Conservation (phyloP, 2,113 vertebrate species). For the Nansenia antarctica region DNA sequence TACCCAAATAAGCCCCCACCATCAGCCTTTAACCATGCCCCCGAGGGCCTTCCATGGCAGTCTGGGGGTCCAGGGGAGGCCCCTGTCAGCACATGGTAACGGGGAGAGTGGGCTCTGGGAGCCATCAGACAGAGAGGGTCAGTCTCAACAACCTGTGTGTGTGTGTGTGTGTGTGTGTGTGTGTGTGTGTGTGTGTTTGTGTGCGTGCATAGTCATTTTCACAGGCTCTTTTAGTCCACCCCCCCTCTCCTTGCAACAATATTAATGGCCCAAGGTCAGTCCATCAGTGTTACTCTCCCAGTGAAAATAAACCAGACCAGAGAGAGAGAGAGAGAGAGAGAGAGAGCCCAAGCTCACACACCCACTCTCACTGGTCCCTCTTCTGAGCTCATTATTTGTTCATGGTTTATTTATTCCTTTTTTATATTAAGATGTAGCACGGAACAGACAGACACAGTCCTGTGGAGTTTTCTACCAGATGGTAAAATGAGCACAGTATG, state of each 20-base stretch:
- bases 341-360: slow-evolving; percentile 14
- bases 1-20: slow-evolving; percentile 15
- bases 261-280: slow-evolving; percentile 59
- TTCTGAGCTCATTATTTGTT: slow-evolving; percentile 31
- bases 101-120: slow-evolving; percentile 16
- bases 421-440: slow-evolving; percentile 19
- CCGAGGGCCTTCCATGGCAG: slow-evolving; percentile 4
- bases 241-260: slow-evolving; percentile 22
- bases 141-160: slow-evolving; percentile 16
- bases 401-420: slow-evolving; percentile 34
- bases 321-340: slow-evolving; percentile 30
- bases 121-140: slow-evolving; percentile 12
- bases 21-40: not conserved
- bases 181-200: slow-evolving; percentile 15
- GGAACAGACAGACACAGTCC: slow-evolving; percentile 9
- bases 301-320: slow-evolving; percentile 59
- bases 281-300: slow-evolving; percentile 40
- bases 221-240: slow-evolving; percentile 21
- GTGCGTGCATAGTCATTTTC: slow-evolving; percentile 6
- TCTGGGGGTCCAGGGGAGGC: not conserved
- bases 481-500: not conserved
- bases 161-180: slow-evolving; percentile 18
- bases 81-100: slow-evolving; percentile 8
- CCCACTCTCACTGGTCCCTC: slow-evolving; percentile 26
- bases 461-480: slow-evolving; percentile 2